A percentile compares a stretch with the other conserved stretches of the same genome.
Evolutionary conservation across 2,113 vertebrate species (phyloP).

Genomic region (Hippotragus niger): DNA sequence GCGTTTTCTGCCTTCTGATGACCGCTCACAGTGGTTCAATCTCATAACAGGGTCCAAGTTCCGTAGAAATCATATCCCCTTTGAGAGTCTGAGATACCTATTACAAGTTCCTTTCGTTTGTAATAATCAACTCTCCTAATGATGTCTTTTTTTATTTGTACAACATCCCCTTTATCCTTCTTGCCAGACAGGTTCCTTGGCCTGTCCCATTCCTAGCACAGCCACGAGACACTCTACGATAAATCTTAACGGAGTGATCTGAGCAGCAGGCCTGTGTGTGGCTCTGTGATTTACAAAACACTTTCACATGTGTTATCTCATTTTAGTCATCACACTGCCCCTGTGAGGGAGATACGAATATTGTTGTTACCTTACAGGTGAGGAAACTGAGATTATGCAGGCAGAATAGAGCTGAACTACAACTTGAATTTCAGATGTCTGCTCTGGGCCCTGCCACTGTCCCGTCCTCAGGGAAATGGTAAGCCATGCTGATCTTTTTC

Average conservation of each 20-base stretch:
- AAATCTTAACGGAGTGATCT: not conserved
- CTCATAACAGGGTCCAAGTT: too few relatives aligned
- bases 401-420: not conserved
- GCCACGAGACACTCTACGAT: fast-evolving
- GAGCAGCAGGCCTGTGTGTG: not conserved
- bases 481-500: not conserved
- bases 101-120: not conserved
- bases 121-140: not conserved
- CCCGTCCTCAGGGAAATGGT: not conserved
- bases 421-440: not conserved
- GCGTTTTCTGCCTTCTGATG: not conserved
- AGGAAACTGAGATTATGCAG: not conserved
- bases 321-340: not conserved
- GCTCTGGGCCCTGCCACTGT: not conserved
- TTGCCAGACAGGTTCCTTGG: not conserved
- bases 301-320: not conserved
- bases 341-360: not conserved
- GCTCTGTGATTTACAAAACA: not conserved
- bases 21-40: not conserved
- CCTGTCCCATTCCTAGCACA: not conserved
- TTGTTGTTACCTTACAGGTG: not conserved
- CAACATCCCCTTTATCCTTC: not conserved
- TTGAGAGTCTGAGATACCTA: not conserved
- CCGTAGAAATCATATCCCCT: not conserved
- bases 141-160: not conserved